These are phyloP conservation scores for Aproaerema taeniolella DNA, from an alignment of 2,888 invertebrate species.

Conservation along the genomic window DNA sequence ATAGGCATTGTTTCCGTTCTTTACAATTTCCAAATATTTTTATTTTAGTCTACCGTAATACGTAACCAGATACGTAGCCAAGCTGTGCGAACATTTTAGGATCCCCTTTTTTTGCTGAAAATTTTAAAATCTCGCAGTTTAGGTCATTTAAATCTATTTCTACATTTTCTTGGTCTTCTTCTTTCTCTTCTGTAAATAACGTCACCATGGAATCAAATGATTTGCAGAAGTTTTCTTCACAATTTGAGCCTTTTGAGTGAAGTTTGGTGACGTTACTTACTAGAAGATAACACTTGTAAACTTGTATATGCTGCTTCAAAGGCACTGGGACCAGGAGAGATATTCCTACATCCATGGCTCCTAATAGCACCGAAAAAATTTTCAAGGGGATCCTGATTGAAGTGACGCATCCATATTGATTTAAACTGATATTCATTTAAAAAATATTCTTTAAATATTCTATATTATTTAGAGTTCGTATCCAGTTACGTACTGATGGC, in stretches of 20 bases:
- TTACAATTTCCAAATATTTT: too few relatives aligned
- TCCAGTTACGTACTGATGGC: slow-evolving; percentile 21
- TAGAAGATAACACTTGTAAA: too few relatives aligned
- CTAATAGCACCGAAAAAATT: slow-evolving; percentile 13
- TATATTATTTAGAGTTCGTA: slow-evolving; percentile 14
- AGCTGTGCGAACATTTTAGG: slow-evolving; percentile 2
- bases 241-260: slow-evolving; percentile 13
- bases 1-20: too few relatives aligned
- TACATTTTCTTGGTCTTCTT: background rate
- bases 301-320: slow-evolving; percentile 16
- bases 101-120: slow-evolving; percentile 6
- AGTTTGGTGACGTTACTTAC: too few relatives aligned
- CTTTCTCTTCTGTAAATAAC: background rate
- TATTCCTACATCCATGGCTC: slow-evolving; percentile 15
- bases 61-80: slow-evolving; percentile 9
- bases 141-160: slow-evolving; percentile 8
- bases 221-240: slow-evolving; percentile 12
- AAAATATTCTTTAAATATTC: background rate
- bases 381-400: slow-evolving; percentile 13
- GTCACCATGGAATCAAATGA: background rate
- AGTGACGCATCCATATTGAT: slow-evolving; percentile 13
- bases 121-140: background rate
- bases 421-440: slow-evolving; percentile 3
- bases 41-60: too few relatives aligned
- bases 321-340: slow-evolving; percentile 6